Evolutionary conservation across 2,888 invertebrate species (phyloP).

Genomic region (Stratiomys singularior): DNA sequence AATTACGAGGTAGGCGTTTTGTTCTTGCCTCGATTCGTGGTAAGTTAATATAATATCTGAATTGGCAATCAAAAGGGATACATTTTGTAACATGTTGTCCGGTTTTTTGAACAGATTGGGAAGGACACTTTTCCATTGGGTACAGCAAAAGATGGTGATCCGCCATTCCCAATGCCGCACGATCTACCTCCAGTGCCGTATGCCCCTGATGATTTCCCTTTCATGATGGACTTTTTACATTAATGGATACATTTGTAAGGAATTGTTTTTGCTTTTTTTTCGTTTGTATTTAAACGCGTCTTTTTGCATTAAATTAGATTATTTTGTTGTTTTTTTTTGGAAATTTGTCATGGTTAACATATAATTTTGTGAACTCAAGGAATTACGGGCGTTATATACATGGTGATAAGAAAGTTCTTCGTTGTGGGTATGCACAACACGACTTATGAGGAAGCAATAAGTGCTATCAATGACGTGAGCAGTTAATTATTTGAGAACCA

Average conservation of each 20-base stretch:
- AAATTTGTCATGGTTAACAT: too few relatives aligned
- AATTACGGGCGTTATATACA: too few relatives aligned
- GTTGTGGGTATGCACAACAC: too few relatives aligned
- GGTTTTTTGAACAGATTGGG: slow-evolving; percentile 67
- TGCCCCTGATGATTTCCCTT: slow-evolving; percentile 74
- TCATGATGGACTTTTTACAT: slow-evolving; percentile 71
- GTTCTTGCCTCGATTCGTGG: slow-evolving; percentile 84
- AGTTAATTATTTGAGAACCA: too few relatives aligned
- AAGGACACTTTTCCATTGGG: slow-evolving; percentile 71
- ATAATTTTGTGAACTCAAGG: too few relatives aligned
- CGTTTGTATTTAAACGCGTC: too few relatives aligned
- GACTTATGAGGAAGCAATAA: too few relatives aligned
- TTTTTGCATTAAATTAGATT: too few relatives aligned
- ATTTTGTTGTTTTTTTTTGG: too few relatives aligned
- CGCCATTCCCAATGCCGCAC: slow-evolving; percentile 77
- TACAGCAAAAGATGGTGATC: slow-evolving; percentile 59
- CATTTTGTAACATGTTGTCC: neutral
- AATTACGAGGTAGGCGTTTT: slow-evolving; percentile 94
- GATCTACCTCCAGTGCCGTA: slow-evolving; percentile 85
- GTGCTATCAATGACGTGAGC: too few relatives aligned
- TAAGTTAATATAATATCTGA: slow-evolving; percentile 70
- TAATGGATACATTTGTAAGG: neutral
- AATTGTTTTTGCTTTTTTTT: neutral
- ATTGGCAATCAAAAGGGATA: neutral
- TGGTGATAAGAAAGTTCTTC: too few relatives aligned